Conservation (phyloP, 2,113 vertebrate genomes). For the Condylura cristata region DNA sequence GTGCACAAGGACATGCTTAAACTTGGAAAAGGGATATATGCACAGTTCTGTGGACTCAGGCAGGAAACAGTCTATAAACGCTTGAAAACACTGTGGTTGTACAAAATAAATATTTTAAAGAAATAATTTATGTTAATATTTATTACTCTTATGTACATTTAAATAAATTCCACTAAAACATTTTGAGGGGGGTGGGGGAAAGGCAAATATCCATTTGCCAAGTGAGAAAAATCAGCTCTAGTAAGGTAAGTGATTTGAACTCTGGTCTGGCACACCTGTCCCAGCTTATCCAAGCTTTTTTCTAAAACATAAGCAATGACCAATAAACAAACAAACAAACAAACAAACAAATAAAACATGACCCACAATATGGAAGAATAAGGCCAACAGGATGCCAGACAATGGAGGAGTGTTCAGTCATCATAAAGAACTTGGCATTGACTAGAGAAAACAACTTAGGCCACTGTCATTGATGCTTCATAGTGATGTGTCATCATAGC, state of each 20-base stretch:
- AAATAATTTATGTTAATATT: constrained; percentile 60
- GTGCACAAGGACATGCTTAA: neutral
- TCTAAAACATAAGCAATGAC: neutral
- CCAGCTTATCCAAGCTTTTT: neutral
- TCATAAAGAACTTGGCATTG: neutral
- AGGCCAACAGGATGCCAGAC: neutral
- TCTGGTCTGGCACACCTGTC: neutral
- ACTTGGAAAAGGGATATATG: neutral
- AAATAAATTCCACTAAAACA: constrained; percentile 69
- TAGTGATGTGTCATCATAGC: neutral
- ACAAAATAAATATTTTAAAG: constrained; percentile 57
- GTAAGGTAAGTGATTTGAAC: neutral
- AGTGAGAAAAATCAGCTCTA: neutral
- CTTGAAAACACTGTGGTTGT: constrained; percentile 36
- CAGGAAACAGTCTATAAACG: neutral
- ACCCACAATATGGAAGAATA: neutral
- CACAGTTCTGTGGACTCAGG: neutral
- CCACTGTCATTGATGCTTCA: neutral
- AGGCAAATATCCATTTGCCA: neutral
- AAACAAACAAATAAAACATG: neutral
- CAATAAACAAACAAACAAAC: too few relatives aligned
- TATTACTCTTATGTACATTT: constrained; percentile 68
- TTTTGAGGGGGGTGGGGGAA: neutral
- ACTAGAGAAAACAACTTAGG: neutral
- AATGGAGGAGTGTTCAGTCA: neutral